Evolutionary conservation across 2,888 invertebrate genomes (phyloP), one percentile per base, ranked within the genome.

Genomic region (Acanthosepion pharaonis): DNA sequence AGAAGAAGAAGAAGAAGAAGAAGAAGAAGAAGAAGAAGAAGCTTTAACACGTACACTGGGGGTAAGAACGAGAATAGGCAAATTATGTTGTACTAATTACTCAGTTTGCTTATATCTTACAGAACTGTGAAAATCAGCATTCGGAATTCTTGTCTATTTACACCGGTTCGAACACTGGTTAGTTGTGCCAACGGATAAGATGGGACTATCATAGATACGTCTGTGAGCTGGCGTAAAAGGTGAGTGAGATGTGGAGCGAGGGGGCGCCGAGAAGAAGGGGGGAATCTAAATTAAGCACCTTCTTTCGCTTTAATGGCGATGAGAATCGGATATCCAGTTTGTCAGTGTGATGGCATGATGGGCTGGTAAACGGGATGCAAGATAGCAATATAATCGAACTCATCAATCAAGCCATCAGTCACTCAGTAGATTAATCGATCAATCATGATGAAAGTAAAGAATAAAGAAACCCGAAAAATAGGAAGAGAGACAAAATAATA

Each of bases 311-410:
- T 78, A 78, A 78, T n/a, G 78, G 8, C 78, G n/a, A 3, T 15
- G 78, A 78, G 78, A 78, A 78, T 78, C 78, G 15, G 78, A 78
- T 78, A n/a, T 78, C 78, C n/a, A n/a, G 78, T 78, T 78, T 78
- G 11, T 33, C 78, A 78, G n/a, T 78, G 78, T 15, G 78, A 20
- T 78, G 78, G n/a, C n/a, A 15, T 78, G 11, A 78, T 23, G 78
- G n/a, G 78, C 3, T n/a, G 78, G 15, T n/a, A 78, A 15, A n/a
- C n/a, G 78, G 78, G n/a, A 78, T 78, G n/a, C n/a, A 78, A 78
- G 78, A 78, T n/a, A 78, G 78, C 78, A 78, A 78, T 78, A 78
- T 78, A 78, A 78, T 78, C 78, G 78, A 78, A 78, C 78, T 42
- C 78, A 78, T 78, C n/a, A 78, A 78, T 78, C 78, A 78, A 78